Evolutionary conservation across 2,797 vertebrate genomes (phyloP).

Genomic region (Poeciliopsis gracilis): DNA sequence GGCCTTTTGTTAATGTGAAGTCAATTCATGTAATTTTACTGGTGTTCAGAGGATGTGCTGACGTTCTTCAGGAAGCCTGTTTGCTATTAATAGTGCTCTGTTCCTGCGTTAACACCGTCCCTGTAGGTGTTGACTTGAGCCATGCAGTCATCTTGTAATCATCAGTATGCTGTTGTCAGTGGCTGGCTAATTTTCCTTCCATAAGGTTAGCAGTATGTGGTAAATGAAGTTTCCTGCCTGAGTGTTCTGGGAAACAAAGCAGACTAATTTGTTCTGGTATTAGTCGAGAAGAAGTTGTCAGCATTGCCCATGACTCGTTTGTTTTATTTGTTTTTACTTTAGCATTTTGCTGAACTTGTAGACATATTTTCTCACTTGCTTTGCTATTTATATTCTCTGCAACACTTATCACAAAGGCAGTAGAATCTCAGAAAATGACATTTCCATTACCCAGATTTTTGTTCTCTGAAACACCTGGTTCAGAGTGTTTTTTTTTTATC

Average conservation of each 20-base stretch:
- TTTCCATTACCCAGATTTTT: background rate
- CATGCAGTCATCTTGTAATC: slow-evolving; percentile 18
- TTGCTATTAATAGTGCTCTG: slow-evolving; percentile 41
- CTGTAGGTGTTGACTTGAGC: slow-evolving; percentile 22
- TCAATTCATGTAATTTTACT: slow-evolving; percentile 9
- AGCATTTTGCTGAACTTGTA: background rate
- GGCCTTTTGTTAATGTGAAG: slow-evolving; percentile 10
- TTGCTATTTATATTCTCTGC: background rate
- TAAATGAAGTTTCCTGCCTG: slow-evolving; percentile 46
- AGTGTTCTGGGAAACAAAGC: slow-evolving; percentile 13
- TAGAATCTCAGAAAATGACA: background rate
- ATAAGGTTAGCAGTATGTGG: slow-evolving; percentile 38
- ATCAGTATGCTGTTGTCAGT: slow-evolving; percentile 35
- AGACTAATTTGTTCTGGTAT: slow-evolving; percentile 20
- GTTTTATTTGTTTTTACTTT: background rate
- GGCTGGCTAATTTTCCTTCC: slow-evolving; percentile 39
- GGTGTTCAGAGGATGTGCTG: slow-evolving; percentile 23
- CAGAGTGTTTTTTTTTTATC: background rate
- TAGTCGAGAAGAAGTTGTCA: background rate
- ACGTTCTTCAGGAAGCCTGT: slow-evolving; percentile 27
- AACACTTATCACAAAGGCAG: background rate
- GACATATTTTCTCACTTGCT: background rate
- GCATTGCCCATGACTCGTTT: background rate
- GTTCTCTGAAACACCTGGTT: background rate
- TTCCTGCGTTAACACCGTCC: slow-evolving; percentile 13